Base-by-base conservation (phyloP, 2,888 invertebrate species). In the Ormyrus nitidulus region DNA sequence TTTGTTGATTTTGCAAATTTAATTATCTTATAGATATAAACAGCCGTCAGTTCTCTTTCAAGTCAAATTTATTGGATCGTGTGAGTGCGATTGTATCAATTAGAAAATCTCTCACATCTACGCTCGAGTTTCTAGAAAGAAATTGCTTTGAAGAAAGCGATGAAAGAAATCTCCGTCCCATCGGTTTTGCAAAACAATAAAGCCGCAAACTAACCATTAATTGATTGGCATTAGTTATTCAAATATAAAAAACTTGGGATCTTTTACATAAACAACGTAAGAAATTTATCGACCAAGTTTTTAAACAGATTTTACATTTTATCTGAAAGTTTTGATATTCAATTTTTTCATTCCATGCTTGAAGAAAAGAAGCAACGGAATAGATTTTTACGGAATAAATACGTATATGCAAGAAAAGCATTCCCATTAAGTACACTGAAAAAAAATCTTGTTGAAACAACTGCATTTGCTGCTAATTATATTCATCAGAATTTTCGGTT, bases 101-200 rank as follows among this genome's bases (percentile, higher is more conserved):
- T 75, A 75, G 66, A 75, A 75, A 75, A 75, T 66, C 46, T 72
- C 62, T 6, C 9, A 13, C 44, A n/a, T 54, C 54, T 11, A 34
- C n/a, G 11, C 58, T 54, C 11, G 68, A 64, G 64, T 73, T 73
- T 64, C 64, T 69, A 69, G 13, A 9, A 11, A 46, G 64, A 44
- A 46, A 51, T 54, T 46, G 65, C 54, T 51, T 9, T 19, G 53
- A 48, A 54, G 51, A 6, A 49, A 19, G 11, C 44, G 59, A 34
- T 34, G 48, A 53, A 72, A 70, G 49, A 34, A 74, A 49, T 74
- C 74, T 74, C 51, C 48, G 56, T 54, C 46, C 19, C 56, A 65
- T 65, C 73, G 62, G 34, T 34, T 34, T 51, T 58, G 46, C 53
- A 46, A 51, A 75, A 66, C 66, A 75, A 75, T 66, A 48, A 58